Evolutionary conservation across 2,888 invertebrate species (phyloP), one percentile per base, ranked within the genome.

Genomic region (Agrilus cyanescens): DNA sequence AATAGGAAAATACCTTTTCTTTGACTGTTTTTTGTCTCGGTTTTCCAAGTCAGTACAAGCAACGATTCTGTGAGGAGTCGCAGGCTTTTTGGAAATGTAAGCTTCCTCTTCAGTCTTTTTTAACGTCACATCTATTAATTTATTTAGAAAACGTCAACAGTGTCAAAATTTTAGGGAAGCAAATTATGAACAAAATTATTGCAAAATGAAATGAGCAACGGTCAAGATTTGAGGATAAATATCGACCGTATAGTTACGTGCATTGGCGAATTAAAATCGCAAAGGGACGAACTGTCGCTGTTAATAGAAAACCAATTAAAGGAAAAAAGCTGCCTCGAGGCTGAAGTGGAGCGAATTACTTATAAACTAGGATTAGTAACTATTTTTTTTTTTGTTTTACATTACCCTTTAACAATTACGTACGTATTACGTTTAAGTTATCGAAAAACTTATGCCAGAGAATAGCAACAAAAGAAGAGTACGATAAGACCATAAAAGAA

Each of bases 361-460:
- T 63, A 62, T 42, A 63, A 63, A 47, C 40, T 62, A 37, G 53
- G 56, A 32, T 45, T 60, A 50, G 62, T 63, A 56, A 45, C 50
- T 48, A 34, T 44, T 12, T 4, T 25, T 25, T 32, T 4, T 25
- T 25, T 32, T 6, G 32, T 6, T 14, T n/a, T 33, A 14, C 13
- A 13, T 12, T 38, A 13, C 13, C n/a, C n/a, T n/a, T n/a, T 12
- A 4, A 15, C n/a, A 20, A 38, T 38, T 12, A 3, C 29, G 7
- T 2, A 5, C 1, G 12, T 30, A 25, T 13, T 30, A 4, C 2
- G 29, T 32, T 13, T 12, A 41, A 58, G 57, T 52, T 61, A 33
- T 56, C 55, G 33, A 59, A 59, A 47, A 60, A 60, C 33, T 44
- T 62, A 38, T 51, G 53, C 4, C 60, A 62, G 50, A 49, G 63